Evolutionary conservation across 2,888 invertebrate species (phyloP), one percentile per base, ranked within the genome.

Genomic region (Andrena hattorfiana): DNA sequence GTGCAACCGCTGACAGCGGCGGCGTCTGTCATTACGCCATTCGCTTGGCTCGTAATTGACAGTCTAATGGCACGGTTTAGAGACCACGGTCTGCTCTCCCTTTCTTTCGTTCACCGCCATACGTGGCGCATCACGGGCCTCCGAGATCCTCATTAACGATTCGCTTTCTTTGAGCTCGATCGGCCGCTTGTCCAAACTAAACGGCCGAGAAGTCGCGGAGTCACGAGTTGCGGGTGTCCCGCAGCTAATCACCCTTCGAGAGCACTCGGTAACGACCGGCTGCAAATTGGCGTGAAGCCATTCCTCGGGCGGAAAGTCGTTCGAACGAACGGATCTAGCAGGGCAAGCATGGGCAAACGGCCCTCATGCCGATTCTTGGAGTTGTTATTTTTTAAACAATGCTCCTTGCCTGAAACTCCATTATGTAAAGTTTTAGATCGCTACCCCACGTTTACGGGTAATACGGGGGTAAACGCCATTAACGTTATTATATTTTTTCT

Each of bases 31-130:
- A 88, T 90, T 90, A 90, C 81, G 70, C 69, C 80, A 73, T 75
- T 87, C 84, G 81, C 83, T 77, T 76, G 79, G 70, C 78, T 67
- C 78, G 87, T 91, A 91, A 91, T 91, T 91, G 90, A 91, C 91
- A 90, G 89, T 89, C 89, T 91, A 91, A 91, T 91, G 90, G 89
- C 89, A 91, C 85, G 87, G 87, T 89, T 83, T 82, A 74, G 77
- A 63, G 74, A 28, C 73, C n/a, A 73, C 66, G 83, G 49, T 70
- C 62, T 51, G 49, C 73, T 35, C 59, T 63, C 69, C 49, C 13
- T 20, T 3, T 16, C 1, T 60, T 62, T 23, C 68, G 32, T 28
- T 56, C 60, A n/a, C 64, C 72, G 49, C 66, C 59, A 63, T 73
- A 60, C 79, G 62, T 48, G 51, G 62, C 70, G 75, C 83, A 66